Conservation (phyloP, 2,888 invertebrate genomes). For the Meteorus cinctellus region DNA sequence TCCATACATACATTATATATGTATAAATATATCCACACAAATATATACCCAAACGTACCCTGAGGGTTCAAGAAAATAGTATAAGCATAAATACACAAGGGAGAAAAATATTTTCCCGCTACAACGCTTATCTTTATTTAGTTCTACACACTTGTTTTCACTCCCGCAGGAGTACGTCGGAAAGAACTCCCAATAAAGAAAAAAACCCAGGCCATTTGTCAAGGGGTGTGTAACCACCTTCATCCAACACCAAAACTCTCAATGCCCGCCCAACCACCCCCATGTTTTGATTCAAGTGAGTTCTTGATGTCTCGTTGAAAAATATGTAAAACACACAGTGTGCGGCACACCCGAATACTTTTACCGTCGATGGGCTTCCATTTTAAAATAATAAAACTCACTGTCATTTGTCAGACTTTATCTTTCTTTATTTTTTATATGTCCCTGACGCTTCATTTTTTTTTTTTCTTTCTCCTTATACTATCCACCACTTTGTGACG, state of each 20-base stretch:
- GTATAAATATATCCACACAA: background rate
- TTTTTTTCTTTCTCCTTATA: constrained; percentile 50
- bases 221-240: constrained; percentile 55
- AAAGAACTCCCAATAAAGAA: constrained; percentile 68
- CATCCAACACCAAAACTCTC: background rate
- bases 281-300: constrained; percentile 7
- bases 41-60: constrained; percentile 10
- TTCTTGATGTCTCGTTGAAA: constrained; percentile 45
- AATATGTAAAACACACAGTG: constrained; percentile 68
- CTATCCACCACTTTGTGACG: constrained; percentile 55
- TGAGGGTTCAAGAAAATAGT: constrained; percentile 19
- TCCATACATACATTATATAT: background rate
- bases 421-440: constrained; percentile 17
- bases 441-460: background rate
- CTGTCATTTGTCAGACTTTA: constrained; percentile 71
- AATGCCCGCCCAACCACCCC: constrained; percentile 16
- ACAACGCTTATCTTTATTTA: constrained; percentile 41
- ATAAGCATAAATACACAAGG: constrained; percentile 25
- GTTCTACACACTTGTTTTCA: constrained; percentile 32
- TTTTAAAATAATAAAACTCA: constrained; percentile 74
- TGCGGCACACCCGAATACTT: constrained; percentile 24
- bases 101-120: constrained; percentile 23
- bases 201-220: constrained; percentile 69
- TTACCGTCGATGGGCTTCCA: constrained; percentile 65
- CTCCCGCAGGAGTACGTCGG: constrained; percentile 44